Percentiles rank a stretch among this genome's conserved stretches.
phyloP scores from a whole-genome alignment of 1,140 invertebrate species.

The Dendrolimus punctatus region DNA sequence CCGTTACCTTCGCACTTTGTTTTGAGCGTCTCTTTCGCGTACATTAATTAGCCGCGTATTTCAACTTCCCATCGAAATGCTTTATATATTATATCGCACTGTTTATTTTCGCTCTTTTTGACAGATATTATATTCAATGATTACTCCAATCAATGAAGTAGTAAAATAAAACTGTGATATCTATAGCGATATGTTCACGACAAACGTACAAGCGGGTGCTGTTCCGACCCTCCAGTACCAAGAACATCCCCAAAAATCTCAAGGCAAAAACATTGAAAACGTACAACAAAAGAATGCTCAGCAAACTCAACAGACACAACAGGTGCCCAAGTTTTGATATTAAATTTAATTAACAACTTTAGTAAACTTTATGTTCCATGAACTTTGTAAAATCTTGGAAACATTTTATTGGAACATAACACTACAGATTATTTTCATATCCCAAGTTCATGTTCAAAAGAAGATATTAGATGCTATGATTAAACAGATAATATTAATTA shows the following conservation, averaged over 20 bases:
- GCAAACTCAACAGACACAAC: constrained; percentile 53
- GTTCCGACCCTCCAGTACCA: constrained; percentile 69
- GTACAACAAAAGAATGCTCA: constrained; percentile 63
- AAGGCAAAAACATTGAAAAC: constrained; percentile 69
- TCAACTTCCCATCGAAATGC: constrained; percentile 20
- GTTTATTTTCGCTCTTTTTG: background rate
- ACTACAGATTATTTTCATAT: background rate
- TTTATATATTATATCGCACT: background rate
- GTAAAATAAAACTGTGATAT: constrained; percentile 21
- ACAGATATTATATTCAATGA: constrained; percentile 19
- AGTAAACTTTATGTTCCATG: too few relatives aligned
- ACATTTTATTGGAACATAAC: too few relatives aligned
- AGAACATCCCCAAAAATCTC: constrained; percentile 66
- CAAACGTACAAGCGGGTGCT: constrained; percentile 64
- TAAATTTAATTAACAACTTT: too few relatives aligned
- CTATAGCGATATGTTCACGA: constrained; percentile 59
- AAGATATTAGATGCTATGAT: background rate
- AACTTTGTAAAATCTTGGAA: too few relatives aligned
- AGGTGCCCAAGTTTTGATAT: constrained; percentile 1
- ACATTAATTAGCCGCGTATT: constrained; percentile 53
- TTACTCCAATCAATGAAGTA: constrained; percentile 9
- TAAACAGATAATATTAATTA: background rate
- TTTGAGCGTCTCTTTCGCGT: constrained; percentile 62
- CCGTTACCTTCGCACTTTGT: constrained; percentile 67
- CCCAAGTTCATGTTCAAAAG: background rate